Base-by-base conservation (phyloP, 2,797 vertebrate genomes). In the Gambusia yucatana region DNA sequence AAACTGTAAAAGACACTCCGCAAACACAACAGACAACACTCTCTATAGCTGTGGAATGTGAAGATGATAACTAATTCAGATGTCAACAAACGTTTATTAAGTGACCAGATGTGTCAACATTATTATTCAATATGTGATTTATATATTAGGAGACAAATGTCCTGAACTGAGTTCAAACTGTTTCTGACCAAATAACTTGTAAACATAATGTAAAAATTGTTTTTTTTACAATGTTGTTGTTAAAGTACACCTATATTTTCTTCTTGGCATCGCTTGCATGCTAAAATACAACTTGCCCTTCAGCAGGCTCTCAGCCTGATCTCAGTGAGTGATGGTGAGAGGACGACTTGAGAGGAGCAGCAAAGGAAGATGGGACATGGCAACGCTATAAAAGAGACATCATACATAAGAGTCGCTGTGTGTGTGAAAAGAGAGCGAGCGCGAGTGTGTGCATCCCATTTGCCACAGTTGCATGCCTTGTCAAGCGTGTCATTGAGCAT, bases 401-500 rank as follows among this genome's bases (percentile, higher is more conserved):
- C 87, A 87, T 77, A 89, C 73, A 86, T 79, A 71, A 77, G 85
- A 39, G 67, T 44, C 25, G 3, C 25, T 47, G 57, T 46, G 63
- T 52, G 76, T 50, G 69, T 69, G 55, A 65, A 65, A 44, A 46
- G 72, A 52, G 57, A 72, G 75, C 50, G 76, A 59, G 33, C 48
- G 71, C 11, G 76, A 22, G 76, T 36, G 46, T 0, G 80, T 2
- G 72, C 17, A n/a, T 69, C 73, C 80, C 52, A 86, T 89, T 89
- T 89, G 77, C 88, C 86, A 87, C 87, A 85, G 82, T 91, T 80
- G 91, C 92, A 92, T 88, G 90, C 83, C 88, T 93, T 93, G 91
- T 94, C 93, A 95, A 92, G 86, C 83, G 59, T 92, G 91, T 94
- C 92, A 95, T 90, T 91, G 92, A 94, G 88, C 88, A 88, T 91